Conservation (phyloP, 2,113 vertebrate genomes). For the Ondatra zibethicus region DNA sequence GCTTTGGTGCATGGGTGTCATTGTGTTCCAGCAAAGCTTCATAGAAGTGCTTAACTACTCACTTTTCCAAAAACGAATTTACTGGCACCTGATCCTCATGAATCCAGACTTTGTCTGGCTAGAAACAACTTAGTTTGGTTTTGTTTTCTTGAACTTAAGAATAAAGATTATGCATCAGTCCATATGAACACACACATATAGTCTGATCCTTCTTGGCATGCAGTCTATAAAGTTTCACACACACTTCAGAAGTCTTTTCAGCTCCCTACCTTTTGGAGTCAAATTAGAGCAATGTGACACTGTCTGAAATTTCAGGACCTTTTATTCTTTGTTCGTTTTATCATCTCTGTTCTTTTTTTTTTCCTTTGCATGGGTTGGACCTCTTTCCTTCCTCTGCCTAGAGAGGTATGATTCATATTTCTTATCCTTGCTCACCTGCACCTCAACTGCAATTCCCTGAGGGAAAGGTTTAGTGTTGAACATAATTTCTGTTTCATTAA, state of each 20-base stretch:
- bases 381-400: neutral
- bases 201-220: neutral
- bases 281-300: neutral
- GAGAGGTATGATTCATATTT: neutral
- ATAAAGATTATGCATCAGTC: neutral
- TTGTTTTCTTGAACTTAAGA: neutral
- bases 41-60: neutral
- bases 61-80: neutral
- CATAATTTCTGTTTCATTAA: neutral
- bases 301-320: neutral
- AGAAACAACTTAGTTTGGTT: neutral
- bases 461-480: neutral
- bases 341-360: neutral
- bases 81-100: neutral
- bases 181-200: neutral
- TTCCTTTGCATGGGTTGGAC: neutral
- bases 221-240: neutral
- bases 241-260: neutral
- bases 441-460: neutral
- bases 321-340: neutral
- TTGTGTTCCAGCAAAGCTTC: neutral
- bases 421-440: accelerated
- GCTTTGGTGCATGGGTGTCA: neutral
- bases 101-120: neutral
- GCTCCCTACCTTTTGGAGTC: neutral